phyloP scores from a whole-genome alignment of 2,888 invertebrate genomes.

The Phania funesta region DNA sequence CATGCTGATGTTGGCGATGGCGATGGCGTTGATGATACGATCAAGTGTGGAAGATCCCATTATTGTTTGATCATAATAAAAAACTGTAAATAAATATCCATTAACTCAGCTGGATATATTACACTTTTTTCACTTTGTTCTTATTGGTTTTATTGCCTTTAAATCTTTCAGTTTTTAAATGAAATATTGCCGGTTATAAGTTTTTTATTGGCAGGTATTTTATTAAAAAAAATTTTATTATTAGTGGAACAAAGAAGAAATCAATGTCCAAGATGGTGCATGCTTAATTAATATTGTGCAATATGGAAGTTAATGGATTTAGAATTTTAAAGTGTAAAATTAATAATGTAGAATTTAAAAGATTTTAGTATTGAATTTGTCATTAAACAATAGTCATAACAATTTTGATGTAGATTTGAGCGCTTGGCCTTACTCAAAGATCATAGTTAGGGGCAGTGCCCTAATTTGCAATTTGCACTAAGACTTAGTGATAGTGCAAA shows the following conservation, averaged over 20 bases:
- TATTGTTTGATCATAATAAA: constrained; percentile 64
- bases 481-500: too few species aligned
- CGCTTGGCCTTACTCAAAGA: too few species aligned
- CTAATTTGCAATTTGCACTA: too few species aligned
- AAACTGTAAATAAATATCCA: constrained; percentile 76
- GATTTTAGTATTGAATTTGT: background rate
- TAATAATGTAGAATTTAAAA: background rate
- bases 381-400: too few species aligned
- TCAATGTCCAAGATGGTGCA: constrained; percentile 37
- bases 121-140: constrained; percentile 52
- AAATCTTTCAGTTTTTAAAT: constrained; percentile 23
- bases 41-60: constrained; percentile 65
- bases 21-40: constrained; percentile 31
- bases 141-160: constrained; percentile 26
- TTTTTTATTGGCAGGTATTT: constrained; percentile 51
- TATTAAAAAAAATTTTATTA: background rate
- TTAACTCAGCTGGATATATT: constrained; percentile 78
- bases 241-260: constrained; percentile 37
- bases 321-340: constrained; percentile 5
- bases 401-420: too few species aligned
- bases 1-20: constrained; percentile 11
- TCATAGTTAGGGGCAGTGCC: too few species aligned
- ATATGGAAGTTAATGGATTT: constrained; percentile 43
- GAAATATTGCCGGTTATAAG: constrained; percentile 52
- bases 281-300: constrained; percentile 23